phyloP scores from a whole-genome alignment of 2,113 vertebrate genomes.

The Hypocryptadius cinnamomeus region DNA sequence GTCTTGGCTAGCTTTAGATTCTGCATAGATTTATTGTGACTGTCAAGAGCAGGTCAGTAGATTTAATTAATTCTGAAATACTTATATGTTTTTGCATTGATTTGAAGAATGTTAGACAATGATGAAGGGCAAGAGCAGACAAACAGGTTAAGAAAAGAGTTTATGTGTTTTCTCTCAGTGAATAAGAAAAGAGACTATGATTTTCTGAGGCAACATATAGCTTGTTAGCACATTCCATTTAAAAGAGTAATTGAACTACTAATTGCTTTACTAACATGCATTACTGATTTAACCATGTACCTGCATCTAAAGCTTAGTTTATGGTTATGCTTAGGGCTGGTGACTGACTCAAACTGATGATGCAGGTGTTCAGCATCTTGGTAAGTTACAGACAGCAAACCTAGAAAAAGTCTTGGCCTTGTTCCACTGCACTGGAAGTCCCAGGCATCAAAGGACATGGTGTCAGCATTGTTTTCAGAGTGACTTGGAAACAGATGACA shows the following conservation, averaged over 20 bases:
- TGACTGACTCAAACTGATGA: background rate
- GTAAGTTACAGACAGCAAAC: background rate
- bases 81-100: background rate
- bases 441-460: background rate
- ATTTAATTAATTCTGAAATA: background rate
- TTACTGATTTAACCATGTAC: background rate
- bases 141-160: background rate
- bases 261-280: background rate
- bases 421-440: background rate
- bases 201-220: background rate
- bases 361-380: background rate
- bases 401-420: background rate
- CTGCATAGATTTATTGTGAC: background rate
- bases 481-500: background rate
- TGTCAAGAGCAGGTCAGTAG: background rate
- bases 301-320: background rate
- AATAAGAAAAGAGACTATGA: background rate
- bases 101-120: background rate
- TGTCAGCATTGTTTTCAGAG: background rate
- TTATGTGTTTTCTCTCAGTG: background rate
- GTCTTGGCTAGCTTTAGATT: background rate
- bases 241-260: background rate
- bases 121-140: background rate
- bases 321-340: background rate
- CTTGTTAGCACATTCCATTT: background rate